A percentile compares a stretch with the other conserved stretches of the same genome.
Evolutionary conservation across 1,140 invertebrate species (phyloP).

Genomic region (Drosophila bifasciata): DNA sequence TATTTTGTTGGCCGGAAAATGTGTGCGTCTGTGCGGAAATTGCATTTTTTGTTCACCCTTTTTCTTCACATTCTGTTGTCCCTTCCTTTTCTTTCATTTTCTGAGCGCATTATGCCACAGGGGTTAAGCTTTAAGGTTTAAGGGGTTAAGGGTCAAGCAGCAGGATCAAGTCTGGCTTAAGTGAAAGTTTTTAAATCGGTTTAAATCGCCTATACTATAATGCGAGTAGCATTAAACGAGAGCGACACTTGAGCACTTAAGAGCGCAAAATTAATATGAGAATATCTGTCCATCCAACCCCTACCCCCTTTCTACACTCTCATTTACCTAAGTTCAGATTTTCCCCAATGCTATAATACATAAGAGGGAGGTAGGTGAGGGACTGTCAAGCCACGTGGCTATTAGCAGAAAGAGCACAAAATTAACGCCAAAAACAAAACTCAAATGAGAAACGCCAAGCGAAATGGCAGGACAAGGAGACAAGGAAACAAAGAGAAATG

Average conservation of each 20-base stretch:
- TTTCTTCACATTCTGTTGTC: constrained; percentile 5
- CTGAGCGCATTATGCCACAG: constrained; percentile 14
- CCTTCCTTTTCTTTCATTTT: constrained; percentile 6
- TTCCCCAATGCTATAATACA: too few relatives aligned
- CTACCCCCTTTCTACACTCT: too few relatives aligned
- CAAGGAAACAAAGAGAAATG: constrained; percentile 6
- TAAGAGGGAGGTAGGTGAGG: too few relatives aligned
- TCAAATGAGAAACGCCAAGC: constrained; percentile 14
- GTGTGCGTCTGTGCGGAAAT: constrained; percentile 83
- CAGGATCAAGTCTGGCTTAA: neutral
- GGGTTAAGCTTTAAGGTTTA: neutral
- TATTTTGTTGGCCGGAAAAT: constrained; percentile 74
- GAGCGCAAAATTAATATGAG: too few relatives aligned
- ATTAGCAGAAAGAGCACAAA: constrained; percentile 24
- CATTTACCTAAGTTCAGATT: too few relatives aligned
- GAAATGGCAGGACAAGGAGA: too few relatives aligned
- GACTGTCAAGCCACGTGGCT: constrained; percentile 16
- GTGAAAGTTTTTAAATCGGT: constrained; percentile 70
- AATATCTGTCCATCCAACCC: too few relatives aligned
- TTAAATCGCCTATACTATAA: constrained; percentile 76
- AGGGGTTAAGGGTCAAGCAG: constrained; percentile 1
- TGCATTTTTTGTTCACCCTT: constrained; percentile 67
- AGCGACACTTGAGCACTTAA: neutral
- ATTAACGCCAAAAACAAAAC: constrained; percentile 16
- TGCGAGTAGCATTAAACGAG: constrained; percentile 73